Evolutionary conservation across 2,113 vertebrate species (phyloP), one percentile per base, ranked within the genome.

Genomic region (Erythrolamprus reginae): DNA sequence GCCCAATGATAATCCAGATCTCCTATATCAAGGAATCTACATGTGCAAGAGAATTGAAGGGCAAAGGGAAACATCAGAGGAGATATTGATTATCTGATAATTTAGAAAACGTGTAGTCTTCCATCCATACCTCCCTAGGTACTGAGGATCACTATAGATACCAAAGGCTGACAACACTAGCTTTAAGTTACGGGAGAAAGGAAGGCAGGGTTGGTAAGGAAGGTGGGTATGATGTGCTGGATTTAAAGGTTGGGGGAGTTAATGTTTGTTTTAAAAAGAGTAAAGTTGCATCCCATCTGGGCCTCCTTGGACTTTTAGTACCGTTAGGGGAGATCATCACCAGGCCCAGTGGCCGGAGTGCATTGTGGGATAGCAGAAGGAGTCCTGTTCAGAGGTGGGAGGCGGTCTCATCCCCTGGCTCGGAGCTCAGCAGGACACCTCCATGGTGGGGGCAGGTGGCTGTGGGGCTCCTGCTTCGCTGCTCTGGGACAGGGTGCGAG

Each of bases 401-500:
- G 88, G 90, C 26, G 10, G 88, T 83, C 77, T 89, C 55, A 56
- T 92, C 91, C 91, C 88, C 91, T 65, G 65, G 85, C 89, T 26
- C 21, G 77, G 89, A 90, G 92, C 95, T 98, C 96, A 98, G 94
- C 98, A 98, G 88, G 98, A 98, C 94, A 98, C 98, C 96, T 99
- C 98, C 98, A 98, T 98, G 90, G 98, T 98, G 85, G 98, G 97
- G 98, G 97, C 12, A 97, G 96, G 89, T 97, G 95, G 97, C 91
- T 90, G 91, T 1, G 89, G 70, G 50, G 93, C 91, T 84, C 98
- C 98, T 1, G 97, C 98, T 95, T 98, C 97, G 38, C 98, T 98
- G 95, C 98, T 97, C 97, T 98, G 98, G 52, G 98, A 98, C 93
- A 98, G 96, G 89, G 98, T 98, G 94, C 98, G 98, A 6, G 98